Conservation (phyloP, 2,797 vertebrate species). For the Anisognathus igniventris region DNA sequence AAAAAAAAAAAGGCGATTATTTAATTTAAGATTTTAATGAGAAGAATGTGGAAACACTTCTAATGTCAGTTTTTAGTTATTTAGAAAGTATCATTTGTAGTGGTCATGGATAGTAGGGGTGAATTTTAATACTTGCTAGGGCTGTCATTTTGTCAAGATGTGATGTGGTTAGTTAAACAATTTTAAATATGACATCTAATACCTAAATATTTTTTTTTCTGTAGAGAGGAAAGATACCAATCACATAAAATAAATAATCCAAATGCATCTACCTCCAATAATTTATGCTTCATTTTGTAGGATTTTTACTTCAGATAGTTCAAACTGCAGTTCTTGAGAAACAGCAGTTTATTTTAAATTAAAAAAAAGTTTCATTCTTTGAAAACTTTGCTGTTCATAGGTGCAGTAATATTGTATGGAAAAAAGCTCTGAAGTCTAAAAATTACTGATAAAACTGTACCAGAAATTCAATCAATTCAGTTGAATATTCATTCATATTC, state of each 20-base stretch:
- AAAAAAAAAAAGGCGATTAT: neutral
- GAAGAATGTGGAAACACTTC: neutral
- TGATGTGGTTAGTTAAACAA: neutral
- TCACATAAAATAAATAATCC: neutral
- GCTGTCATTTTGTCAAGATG: neutral
- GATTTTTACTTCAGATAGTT: neutral
- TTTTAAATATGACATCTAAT: neutral
- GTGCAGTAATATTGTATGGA: neutral
- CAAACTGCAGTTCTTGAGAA: neutral
- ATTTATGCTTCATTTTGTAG: neutral
- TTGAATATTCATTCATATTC: neutral
- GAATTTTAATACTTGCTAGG: neutral
- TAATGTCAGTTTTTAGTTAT: neutral
- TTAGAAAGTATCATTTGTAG: neutral
- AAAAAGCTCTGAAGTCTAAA: neutral
- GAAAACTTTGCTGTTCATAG: neutral
- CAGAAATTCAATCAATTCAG: neutral
- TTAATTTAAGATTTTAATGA: neutral
- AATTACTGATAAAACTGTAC: neutral
- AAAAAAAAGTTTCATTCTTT: neutral
- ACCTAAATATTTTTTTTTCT: neutral
- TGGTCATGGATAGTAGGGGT: neutral
- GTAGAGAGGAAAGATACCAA: neutral
- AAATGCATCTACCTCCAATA: neutral
- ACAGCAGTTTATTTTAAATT: neutral